Conservation (phyloP, 2,888 invertebrate genomes). For the Clepsis dumicolana region DNA sequence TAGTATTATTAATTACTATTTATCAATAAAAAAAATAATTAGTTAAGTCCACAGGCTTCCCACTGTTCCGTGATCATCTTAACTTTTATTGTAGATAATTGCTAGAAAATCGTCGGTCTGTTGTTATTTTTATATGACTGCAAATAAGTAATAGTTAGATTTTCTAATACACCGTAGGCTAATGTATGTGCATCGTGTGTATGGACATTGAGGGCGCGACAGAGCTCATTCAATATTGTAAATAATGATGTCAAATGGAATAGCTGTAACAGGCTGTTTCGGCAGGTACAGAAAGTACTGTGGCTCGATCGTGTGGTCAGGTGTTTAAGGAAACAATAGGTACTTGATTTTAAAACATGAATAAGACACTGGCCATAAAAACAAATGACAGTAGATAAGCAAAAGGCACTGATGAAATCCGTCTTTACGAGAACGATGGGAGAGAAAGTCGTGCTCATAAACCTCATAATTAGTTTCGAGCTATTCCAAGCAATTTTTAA, state of each 20-base stretch:
- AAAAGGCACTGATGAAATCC: neutral
- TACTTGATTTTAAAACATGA: neutral
- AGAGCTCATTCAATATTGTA: slow-evolving; percentile 45
- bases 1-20: slow-evolving; percentile 68
- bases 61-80: slow-evolving; percentile 71
- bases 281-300: neutral
- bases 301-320: slow-evolving; percentile 44
- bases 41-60: slow-evolving; percentile 79
- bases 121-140: slow-evolving; percentile 86
- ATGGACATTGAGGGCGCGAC: slow-evolving; percentile 52
- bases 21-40: slow-evolving; percentile 60
- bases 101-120: slow-evolving; percentile 78
- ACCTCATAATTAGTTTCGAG: neutral
- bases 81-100: slow-evolving; percentile 80
- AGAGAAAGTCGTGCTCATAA: neutral
- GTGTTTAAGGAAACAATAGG: slow-evolving; percentile 31
- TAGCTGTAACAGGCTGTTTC: slow-evolving; percentile 10
- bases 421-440: neutral
- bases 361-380: neutral
- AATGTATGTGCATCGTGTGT: slow-evolving; percentile 55
- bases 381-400: slow-evolving; percentile 1
- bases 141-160: slow-evolving; percentile 80
- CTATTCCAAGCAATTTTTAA: neutral
- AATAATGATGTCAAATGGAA: slow-evolving; percentile 30
- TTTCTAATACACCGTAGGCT: slow-evolving; percentile 81